phyloP scores from a whole-genome alignment of 2,113 vertebrate genomes.

The Hippoglossus stenolepis region DNA sequence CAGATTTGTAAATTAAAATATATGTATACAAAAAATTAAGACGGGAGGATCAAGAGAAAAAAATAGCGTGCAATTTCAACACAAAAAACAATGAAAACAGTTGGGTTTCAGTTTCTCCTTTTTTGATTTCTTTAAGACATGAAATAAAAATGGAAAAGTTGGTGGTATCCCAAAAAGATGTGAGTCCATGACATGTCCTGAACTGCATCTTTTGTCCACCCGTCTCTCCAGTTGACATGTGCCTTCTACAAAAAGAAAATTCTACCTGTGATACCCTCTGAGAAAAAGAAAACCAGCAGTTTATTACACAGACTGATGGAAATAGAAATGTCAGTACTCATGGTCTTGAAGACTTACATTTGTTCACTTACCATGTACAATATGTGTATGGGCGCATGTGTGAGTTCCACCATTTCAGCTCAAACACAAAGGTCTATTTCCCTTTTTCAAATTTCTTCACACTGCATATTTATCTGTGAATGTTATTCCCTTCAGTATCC shows the following conservation, averaged over 20 bases:
- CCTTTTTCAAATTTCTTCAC: background rate
- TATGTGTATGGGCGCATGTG: constrained; percentile 48
- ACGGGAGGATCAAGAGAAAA: background rate
- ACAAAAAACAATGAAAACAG: constrained; percentile 60
- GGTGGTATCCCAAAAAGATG: constrained; percentile 40
- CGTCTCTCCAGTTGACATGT: constrained; percentile 12
- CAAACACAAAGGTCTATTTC: constrained; percentile 39
- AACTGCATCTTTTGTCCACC: constrained; percentile 14
- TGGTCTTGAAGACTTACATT: constrained; percentile 52
- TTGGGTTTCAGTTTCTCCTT: constrained; percentile 38
- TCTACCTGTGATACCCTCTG: constrained; percentile 45
- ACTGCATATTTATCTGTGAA: constrained; percentile 19
- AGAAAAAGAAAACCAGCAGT: constrained; percentile 48
- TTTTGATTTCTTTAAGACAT: constrained; percentile 61
- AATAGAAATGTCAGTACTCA: constrained; percentile 54
- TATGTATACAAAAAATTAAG: constrained; percentile 36
- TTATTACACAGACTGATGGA: constrained; percentile 64
- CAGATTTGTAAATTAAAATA: constrained; percentile 58
- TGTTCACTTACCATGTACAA: constrained; percentile 60
- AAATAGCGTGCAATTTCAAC: constrained; percentile 62
- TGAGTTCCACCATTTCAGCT: constrained; percentile 53
- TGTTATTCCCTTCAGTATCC: constrained; percentile 2
- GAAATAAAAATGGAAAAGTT: constrained; percentile 56
- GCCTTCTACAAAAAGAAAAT: constrained; percentile 41
- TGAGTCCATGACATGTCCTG: constrained; percentile 39